Conservation (phyloP, 2,797 vertebrate species). For the Eulemur rubriventer region DNA sequence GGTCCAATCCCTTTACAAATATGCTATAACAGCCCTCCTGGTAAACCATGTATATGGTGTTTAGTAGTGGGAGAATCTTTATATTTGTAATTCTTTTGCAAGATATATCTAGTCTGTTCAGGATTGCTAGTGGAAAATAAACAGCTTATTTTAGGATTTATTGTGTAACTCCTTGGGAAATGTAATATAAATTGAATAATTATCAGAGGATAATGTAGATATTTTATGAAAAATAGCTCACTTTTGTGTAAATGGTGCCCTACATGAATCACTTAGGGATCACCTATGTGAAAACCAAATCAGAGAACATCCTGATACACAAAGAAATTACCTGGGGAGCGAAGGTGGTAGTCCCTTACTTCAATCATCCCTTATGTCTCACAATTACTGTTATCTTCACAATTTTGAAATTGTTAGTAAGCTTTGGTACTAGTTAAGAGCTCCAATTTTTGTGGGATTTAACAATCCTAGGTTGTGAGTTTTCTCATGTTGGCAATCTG, state of each 20-base stretch:
- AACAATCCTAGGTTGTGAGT: neutral
- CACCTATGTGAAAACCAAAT: neutral
- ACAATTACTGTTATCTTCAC: neutral
- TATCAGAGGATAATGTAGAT: neutral
- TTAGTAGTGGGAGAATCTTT: neutral
- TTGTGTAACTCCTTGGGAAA: neutral
- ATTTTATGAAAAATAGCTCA: neutral
- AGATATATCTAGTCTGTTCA: neutral
- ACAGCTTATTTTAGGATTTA: neutral
- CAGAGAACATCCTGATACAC: neutral
- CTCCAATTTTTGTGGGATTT: neutral
- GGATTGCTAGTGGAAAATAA: neutral
- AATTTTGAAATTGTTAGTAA: conserved; percentile 2
- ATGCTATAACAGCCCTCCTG: neutral
- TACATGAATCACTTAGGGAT: neutral
- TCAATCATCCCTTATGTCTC: neutral
- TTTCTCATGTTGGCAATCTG: neutral
- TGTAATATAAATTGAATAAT: neutral
- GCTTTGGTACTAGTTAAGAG: neutral
- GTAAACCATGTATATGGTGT: neutral
- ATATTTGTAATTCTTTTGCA: neutral
- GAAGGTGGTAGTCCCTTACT: neutral
- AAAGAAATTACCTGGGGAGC: neutral
- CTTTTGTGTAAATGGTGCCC: neutral
- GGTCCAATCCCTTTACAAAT: neutral